A percentile compares a stretch with the other conserved stretches of the same genome.
Evolutionary conservation across 2,797 vertebrate species (phyloP).

Genomic region (Falco naumanni): DNA sequence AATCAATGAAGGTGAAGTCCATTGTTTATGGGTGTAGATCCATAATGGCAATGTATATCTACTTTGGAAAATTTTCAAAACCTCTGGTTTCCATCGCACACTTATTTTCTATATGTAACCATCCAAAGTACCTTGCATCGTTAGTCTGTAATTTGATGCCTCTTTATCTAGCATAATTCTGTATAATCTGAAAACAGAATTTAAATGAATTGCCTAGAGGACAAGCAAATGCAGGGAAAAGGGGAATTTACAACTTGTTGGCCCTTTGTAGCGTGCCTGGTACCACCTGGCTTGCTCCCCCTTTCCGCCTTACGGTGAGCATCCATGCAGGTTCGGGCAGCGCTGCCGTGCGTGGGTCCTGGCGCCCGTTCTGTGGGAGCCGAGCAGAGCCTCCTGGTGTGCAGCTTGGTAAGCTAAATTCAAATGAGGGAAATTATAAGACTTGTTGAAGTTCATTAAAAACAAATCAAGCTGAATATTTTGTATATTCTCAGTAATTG

Average conservation of each 20-base stretch:
- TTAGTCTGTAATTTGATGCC: background rate
- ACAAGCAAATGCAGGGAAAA: background rate
- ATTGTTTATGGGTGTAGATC: background rate
- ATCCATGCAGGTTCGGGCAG: background rate
- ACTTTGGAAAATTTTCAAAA: background rate
- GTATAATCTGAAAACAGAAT: background rate
- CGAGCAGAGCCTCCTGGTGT: background rate
- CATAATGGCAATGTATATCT: fast-evolving
- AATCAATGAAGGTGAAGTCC: background rate
- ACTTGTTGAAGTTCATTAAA: background rate
- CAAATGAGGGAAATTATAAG: background rate
- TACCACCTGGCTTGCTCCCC: background rate
- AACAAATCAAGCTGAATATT: background rate
- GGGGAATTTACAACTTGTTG: background rate
- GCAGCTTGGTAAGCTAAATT: background rate
- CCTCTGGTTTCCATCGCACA: background rate
- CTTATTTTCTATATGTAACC: background rate
- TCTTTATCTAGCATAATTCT: background rate
- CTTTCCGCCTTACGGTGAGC: background rate
- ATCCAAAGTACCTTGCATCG: background rate
- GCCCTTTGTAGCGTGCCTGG: background rate
- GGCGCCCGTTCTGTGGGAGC: background rate
- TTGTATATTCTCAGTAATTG: background rate
- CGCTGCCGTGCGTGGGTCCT: fast-evolving
- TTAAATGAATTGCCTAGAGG: background rate